A percentile compares a stretch with the other conserved stretches of the same genome.
Evolutionary conservation across 2,888 invertebrate genomes (phyloP).

Genomic region (Rhagonycha fulva): DNA sequence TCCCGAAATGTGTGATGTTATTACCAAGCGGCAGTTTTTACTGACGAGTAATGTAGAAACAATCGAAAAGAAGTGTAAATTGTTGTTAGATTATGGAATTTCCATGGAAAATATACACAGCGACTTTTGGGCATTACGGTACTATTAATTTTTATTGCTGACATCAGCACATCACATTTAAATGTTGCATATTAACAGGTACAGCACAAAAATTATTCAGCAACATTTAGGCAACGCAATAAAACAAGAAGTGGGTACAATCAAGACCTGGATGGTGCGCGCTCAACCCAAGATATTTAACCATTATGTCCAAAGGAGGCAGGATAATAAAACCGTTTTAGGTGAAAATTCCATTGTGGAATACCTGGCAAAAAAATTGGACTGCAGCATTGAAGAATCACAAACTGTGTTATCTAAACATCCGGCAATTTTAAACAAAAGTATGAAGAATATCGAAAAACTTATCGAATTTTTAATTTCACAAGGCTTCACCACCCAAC

Average conservation of each 20-base stretch:
- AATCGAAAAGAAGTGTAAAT: slow-evolving; percentile 25
- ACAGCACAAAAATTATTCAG: slow-evolving; percentile 44
- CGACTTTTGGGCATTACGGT: slow-evolving; percentile 54
- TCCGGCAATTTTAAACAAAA: slow-evolving; percentile 52
- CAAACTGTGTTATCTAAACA: slow-evolving; percentile 47
- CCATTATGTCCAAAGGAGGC: slow-evolving; percentile 50
- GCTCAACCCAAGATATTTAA: slow-evolving; percentile 47
- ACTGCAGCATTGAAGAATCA: slow-evolving; percentile 47
- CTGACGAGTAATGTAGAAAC: slow-evolving; percentile 28
- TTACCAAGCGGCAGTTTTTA: slow-evolving; percentile 34
- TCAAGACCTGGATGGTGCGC: slow-evolving; percentile 59
- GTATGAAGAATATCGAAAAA: slow-evolving; percentile 52
- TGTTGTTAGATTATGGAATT: slow-evolving; percentile 42
- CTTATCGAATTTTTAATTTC: slow-evolving; percentile 53
- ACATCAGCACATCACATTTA: too few relatives aligned
- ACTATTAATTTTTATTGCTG: neutral
- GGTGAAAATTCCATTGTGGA: slow-evolving; percentile 51
- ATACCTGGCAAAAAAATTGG: slow-evolving; percentile 52
- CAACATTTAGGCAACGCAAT: slow-evolving; percentile 47
- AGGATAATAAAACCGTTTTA: slow-evolving; percentile 50
- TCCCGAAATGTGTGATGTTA: slow-evolving; percentile 36
- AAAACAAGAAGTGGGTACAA: slow-evolving; percentile 44
- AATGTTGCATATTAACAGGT: too few relatives aligned
- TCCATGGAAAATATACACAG: slow-evolving; percentile 47
- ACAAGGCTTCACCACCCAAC: slow-evolving; percentile 51